Percentiles rank a stretch among this genome's conserved stretches.
Evolutionary conservation across 2,113 vertebrate genomes (phyloP).

Genomic region (Centropus bengalensis): DNA sequence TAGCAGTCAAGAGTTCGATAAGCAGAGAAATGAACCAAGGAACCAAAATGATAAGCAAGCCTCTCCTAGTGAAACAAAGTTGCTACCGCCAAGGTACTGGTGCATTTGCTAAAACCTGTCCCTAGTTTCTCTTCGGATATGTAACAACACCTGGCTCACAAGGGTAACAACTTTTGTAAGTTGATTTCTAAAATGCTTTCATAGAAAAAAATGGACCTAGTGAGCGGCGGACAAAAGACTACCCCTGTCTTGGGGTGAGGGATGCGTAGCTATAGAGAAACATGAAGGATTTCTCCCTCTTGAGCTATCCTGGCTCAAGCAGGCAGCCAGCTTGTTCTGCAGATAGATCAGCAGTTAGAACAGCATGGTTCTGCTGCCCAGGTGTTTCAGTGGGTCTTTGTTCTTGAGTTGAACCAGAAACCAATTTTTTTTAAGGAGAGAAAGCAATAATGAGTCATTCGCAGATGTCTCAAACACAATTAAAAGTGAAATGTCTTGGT

Average conservation of each 20-base stretch:
- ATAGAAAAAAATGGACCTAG: conserved; percentile 19
- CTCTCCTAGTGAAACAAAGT: not conserved
- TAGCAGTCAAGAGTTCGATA: not conserved
- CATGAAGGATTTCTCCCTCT: not conserved
- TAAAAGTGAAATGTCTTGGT: conserved; percentile 40
- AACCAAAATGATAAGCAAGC: not conserved
- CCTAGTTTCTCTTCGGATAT: not conserved
- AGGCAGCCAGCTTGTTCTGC: conserved; percentile 41
- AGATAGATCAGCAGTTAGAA: conserved; percentile 9
- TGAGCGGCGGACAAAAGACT: conserved; percentile 28
- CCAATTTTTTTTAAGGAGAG: not conserved
- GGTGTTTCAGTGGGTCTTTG: not conserved
- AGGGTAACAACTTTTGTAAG: not conserved
- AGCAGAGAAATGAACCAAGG: conserved; percentile 30
- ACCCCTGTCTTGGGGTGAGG: not conserved
- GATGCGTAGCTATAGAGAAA: not conserved
- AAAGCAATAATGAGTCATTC: conserved; percentile 8
- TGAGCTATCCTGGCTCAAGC: not conserved
- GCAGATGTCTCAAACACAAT: conserved; percentile 32
- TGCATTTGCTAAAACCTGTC: conserved; percentile 19
- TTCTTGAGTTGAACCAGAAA: not conserved
- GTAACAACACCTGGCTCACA: not conserved
- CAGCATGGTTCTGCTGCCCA: not conserved
- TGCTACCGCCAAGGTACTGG: not conserved
- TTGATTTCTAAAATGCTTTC: conserved; percentile 26